phyloP scores from a whole-genome alignment of 2,113 vertebrate species.

The Pseudolaguvia tuberculata region DNA sequence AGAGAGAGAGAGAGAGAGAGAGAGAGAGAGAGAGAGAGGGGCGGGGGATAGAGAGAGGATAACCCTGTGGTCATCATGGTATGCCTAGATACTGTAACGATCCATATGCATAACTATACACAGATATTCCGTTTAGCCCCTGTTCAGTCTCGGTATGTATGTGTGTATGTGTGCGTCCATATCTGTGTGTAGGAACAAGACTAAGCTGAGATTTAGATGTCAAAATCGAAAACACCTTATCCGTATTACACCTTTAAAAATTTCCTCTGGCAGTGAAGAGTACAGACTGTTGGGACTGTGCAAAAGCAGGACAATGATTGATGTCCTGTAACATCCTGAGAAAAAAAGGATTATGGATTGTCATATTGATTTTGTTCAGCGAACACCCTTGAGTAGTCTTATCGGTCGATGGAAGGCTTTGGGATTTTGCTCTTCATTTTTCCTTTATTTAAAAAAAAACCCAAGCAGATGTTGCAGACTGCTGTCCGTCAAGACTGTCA shows the following conservation, averaged over 20 bases:
- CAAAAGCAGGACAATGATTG: slow-evolving; percentile 45
- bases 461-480: not conserved
- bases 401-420: slow-evolving; percentile 38
- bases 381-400: slow-evolving; percentile 33
- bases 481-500: slow-evolving; percentile 25
- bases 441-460: slow-evolving; percentile 19
- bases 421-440: slow-evolving; percentile 40
- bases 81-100: slow-evolving; percentile 2
- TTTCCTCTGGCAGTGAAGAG: slow-evolving; percentile 19
- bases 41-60: not conserved
- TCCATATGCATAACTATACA: not conserved
- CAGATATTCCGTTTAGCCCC: not conserved
- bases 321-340: slow-evolving; percentile 51
- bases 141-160: not conserved
- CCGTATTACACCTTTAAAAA: slow-evolving; percentile 33
- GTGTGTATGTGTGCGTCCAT: not conserved
- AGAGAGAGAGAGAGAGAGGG: not conserved
- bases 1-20: slow-evolving; percentile 8
- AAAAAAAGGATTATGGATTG: slow-evolving; percentile 50
- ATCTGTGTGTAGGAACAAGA: not conserved
- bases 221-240: slow-evolving; percentile 25
- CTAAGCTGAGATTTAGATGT: not conserved
- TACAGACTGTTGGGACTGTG: slow-evolving; percentile 29
- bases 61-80: not conserved
- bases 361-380: slow-evolving; percentile 40